These are phyloP conservation scores for Orchesella flavescens DNA, from an alignment of 2,888 invertebrate genomes.

Conservation along the genomic window DNA sequence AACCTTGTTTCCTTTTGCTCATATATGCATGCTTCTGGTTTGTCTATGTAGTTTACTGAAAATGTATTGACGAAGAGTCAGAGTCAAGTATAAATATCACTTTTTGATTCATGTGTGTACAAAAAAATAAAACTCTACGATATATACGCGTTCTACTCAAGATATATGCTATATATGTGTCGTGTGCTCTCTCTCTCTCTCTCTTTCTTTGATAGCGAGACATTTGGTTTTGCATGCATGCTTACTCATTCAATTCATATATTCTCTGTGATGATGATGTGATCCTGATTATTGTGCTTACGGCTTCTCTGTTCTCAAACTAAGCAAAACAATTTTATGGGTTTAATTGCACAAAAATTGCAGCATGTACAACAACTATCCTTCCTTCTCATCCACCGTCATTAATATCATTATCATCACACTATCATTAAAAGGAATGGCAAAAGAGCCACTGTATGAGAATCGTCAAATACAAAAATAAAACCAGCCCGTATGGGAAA, in stretches of 20 bases:
- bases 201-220: neutral
- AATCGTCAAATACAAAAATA: too few relatives aligned
- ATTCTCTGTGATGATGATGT: neutral
- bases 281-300: slow-evolving; percentile 10
- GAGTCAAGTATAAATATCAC: slow-evolving; percentile 19
- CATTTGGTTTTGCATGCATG: neutral
- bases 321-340: slow-evolving; percentile 35
- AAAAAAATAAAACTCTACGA: too few relatives aligned
- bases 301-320: slow-evolving; percentile 10
- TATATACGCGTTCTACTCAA: too few relatives aligned
- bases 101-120: slow-evolving; percentile 3
- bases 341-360: slow-evolving; percentile 33
- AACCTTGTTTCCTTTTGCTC: neutral
- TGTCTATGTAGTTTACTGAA: too few relatives aligned
- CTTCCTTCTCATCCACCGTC: neutral
- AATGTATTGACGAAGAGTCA: too few relatives aligned
- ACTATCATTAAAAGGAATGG: too few relatives aligned
- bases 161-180: too few relatives aligned
- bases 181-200: neutral
- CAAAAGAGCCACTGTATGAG: too few relatives aligned
- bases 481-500: too few relatives aligned
- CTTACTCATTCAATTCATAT: slow-evolving; percentile 6
- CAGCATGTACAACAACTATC: slow-evolving; percentile 7
- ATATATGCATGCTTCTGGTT: neutral
- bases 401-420: neutral